A percentile compares a stretch with the other conserved stretches of the same genome.
phyloP scores from a whole-genome alignment of 2,797 vertebrate genomes.

The Centropyge bicolor region DNA sequence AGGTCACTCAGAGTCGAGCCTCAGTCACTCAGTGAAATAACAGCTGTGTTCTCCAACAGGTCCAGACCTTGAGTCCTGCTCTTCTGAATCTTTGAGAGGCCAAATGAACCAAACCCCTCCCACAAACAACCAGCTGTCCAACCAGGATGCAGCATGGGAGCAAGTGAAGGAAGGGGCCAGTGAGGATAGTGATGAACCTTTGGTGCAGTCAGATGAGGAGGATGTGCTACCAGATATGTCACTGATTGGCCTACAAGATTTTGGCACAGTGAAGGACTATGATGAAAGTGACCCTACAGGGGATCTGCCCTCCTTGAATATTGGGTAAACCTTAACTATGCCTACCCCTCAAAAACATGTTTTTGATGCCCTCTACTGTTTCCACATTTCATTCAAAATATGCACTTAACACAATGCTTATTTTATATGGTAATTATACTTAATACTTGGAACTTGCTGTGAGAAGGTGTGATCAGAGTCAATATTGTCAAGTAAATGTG shows the following conservation, averaged over 20 bases:
- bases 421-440: no score
- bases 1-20: background rate
- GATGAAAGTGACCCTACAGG: conserved; percentile 90
- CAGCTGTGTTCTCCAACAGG: conserved; percentile 69
- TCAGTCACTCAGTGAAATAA: background rate
- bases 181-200: conserved; percentile 80
- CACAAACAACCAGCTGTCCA: conserved; percentile 63
- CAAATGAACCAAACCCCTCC: conserved; percentile 72
- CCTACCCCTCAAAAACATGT: background rate
- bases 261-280: conserved; percentile 73
- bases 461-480: no score
- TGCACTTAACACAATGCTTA: no score
- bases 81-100: conserved; percentile 72
- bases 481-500: background rate
- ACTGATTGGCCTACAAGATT: conserved; percentile 80
- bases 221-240: conserved; percentile 91
- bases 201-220: conserved; percentile 93
- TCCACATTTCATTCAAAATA: no score
- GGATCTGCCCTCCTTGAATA: conserved; percentile 25
- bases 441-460: no score
- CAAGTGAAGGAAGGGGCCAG: conserved; percentile 66
- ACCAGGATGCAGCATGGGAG: conserved; percentile 53
- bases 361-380: background rate
- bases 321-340: background rate
- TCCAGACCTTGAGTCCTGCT: conserved; percentile 79